Percentiles rank a stretch among this genome's conserved stretches.
phyloP scores from a whole-genome alignment of 2,888 invertebrate genomes.

The Pheosia gnoma region DNA sequence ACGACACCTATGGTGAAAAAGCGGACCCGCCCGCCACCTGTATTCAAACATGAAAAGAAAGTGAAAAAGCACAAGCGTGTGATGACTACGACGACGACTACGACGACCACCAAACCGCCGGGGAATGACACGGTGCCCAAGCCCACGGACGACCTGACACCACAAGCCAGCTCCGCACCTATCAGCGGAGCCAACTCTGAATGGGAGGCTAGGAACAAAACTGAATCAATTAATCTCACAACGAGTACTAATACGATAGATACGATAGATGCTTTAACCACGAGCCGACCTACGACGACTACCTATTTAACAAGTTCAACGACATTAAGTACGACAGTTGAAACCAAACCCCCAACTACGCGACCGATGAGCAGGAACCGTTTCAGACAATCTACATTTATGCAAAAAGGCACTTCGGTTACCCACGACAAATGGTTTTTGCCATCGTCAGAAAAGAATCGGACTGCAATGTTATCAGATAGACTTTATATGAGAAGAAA shows the following conservation, averaged over 20 bases:
- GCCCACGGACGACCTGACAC: constrained; percentile 60
- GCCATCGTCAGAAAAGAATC: constrained; percentile 46
- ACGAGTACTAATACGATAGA: constrained; percentile 26
- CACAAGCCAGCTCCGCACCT: constrained; percentile 67
- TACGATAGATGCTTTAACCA: constrained; percentile 30
- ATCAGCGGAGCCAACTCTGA: constrained; percentile 45
- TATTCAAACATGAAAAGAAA: constrained; percentile 64
- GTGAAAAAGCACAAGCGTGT: constrained; percentile 71
- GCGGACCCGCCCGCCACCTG: constrained; percentile 72
- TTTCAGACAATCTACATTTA: constrained; percentile 72
- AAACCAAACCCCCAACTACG: constrained; percentile 39
- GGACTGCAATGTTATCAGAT: constrained; percentile 35
- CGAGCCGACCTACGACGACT: constrained; percentile 31
- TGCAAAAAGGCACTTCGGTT: constrained; percentile 75
- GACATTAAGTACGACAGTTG: constrained; percentile 24
- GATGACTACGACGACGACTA: constrained; percentile 60
- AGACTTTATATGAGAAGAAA: constrained; percentile 60
- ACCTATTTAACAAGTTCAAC: constrained; percentile 15
- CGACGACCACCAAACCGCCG: constrained; percentile 49
- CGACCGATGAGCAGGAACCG: constrained; percentile 65
- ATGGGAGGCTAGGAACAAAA: constrained; percentile 35
- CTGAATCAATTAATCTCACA: constrained; percentile 38
- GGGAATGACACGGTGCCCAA: constrained; percentile 49
- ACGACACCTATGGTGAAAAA: constrained; percentile 54
- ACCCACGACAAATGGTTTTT: constrained; percentile 75